Evolutionary conservation across 1,140 invertebrate genomes (phyloP).

Genomic region (Bombus confusus): DNA sequence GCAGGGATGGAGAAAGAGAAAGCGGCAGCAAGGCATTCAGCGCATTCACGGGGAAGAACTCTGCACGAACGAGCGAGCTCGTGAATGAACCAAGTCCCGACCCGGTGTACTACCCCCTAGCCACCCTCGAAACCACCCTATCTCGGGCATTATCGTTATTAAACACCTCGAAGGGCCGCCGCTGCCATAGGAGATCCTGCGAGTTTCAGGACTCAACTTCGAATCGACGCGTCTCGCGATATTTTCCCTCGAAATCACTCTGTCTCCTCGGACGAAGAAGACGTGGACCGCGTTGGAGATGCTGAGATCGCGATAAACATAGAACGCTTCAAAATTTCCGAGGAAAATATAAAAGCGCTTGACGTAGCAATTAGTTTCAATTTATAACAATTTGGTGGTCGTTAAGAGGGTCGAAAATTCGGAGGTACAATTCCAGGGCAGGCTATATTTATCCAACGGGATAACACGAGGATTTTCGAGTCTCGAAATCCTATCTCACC

Average conservation of each 20-base stretch:
- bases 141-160: conserved; percentile 82
- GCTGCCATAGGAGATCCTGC: conserved; percentile 38
- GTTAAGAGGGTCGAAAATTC: neutral
- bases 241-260: neutral
- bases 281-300: neutral
- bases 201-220: conserved; percentile 26
- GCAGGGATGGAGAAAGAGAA: conserved; percentile 33
- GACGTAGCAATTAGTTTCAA: too few relatives aligned
- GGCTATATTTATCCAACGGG: conserved; percentile 37
- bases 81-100: conserved; percentile 76
- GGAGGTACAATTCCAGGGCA: neutral
- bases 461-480: conserved; percentile 41
- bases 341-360: neutral
- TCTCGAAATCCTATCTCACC: conserved; percentile 55
- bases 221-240: neutral
- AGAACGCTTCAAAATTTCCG: neutral
- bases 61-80: conserved; percentile 73
- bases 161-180: conserved; percentile 75
- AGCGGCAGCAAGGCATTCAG: conserved; percentile 72
- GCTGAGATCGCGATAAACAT: neutral
- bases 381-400: too few relatives aligned
- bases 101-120: conserved; percentile 62
- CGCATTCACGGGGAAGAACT: conserved; percentile 77
- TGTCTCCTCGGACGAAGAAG: neutral
- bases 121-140: conserved; percentile 68